A percentile compares a stretch with the other conserved stretches of the same genome.
phyloP scores from a whole-genome alignment of 2,797 vertebrate genomes.

The Pterois miles region DNA sequence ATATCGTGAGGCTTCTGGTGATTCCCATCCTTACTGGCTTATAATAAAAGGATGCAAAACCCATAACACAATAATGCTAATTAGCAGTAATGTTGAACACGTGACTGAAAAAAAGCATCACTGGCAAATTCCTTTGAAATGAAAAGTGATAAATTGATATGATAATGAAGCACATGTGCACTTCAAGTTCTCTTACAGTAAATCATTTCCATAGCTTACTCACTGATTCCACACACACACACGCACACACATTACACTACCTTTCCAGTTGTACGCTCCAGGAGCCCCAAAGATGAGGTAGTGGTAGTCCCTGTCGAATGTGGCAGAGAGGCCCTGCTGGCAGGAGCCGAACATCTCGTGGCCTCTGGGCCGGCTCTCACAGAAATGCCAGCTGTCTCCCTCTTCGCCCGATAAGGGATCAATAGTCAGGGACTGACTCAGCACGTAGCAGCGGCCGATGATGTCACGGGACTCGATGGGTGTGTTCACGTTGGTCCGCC shows the following conservation, averaged over 20 bases:
- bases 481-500: conserved; percentile 79
- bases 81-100: conserved; percentile 2
- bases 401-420: conserved; percentile 72
- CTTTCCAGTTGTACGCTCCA: conserved; percentile 98
- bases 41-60: conserved; percentile 4
- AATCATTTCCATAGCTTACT: not conserved
- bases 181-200: not conserved
- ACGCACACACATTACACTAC: conserved; percentile 72
- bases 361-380: conserved; percentile 85
- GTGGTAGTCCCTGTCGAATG: conserved; percentile 92
- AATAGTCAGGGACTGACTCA: conserved; percentile 90
- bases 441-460: conserved; percentile 92
- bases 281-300: conserved; percentile 96
- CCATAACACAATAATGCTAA: conserved; percentile 2
- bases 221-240: not conserved
- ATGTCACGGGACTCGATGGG: conserved; percentile 89
- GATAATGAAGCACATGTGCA: not conserved
- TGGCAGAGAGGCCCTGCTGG: conserved; percentile 95
- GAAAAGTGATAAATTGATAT: conserved; percentile 1
- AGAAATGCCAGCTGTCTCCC: conserved; percentile 92
- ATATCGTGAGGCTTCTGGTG: not conserved
- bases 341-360: conserved; percentile 96
- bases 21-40: not conserved
- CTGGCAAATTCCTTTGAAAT: not conserved
- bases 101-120: conserved; percentile 8